phyloP scores from a whole-genome alignment of 2,113 vertebrate genomes.

The Indicator maculatus region DNA sequence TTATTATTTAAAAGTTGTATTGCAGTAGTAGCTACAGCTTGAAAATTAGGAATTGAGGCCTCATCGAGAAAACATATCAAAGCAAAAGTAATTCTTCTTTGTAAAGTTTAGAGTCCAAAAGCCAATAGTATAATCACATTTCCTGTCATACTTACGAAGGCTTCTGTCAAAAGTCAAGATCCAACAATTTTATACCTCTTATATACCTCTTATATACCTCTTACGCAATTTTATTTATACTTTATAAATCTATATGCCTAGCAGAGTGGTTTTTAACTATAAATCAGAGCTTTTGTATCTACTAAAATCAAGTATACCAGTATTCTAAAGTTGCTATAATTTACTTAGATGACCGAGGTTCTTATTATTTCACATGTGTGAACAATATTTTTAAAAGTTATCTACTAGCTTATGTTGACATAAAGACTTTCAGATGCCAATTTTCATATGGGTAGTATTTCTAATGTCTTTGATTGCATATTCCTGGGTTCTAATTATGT shows the following conservation, averaged over 20 bases:
- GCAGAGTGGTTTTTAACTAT: background rate
- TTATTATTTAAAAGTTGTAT: background rate
- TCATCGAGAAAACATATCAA: background rate
- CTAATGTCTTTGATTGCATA: background rate
- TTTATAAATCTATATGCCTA: background rate
- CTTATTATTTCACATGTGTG: background rate
- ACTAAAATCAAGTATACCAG: background rate
- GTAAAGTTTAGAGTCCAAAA: background rate
- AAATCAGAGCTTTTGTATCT: background rate
- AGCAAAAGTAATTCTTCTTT: background rate
- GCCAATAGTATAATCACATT: background rate
- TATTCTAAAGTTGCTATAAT: background rate
- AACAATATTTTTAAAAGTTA: background rate
- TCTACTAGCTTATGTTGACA: background rate
- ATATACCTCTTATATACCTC: background rate
- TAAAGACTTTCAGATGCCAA: background rate
- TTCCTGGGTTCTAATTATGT: background rate
- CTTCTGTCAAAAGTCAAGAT: background rate
- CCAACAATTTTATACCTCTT: background rate
- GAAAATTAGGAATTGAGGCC: background rate
- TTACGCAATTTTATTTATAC: too few relatives aligned
- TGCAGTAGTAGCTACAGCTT: background rate
- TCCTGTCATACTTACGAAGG: background rate
- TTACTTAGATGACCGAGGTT: background rate
- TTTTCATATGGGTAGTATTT: background rate